Evolutionary conservation across 1,140 invertebrate genomes (phyloP).

Genomic region (Panulirus ornatus): DNA sequence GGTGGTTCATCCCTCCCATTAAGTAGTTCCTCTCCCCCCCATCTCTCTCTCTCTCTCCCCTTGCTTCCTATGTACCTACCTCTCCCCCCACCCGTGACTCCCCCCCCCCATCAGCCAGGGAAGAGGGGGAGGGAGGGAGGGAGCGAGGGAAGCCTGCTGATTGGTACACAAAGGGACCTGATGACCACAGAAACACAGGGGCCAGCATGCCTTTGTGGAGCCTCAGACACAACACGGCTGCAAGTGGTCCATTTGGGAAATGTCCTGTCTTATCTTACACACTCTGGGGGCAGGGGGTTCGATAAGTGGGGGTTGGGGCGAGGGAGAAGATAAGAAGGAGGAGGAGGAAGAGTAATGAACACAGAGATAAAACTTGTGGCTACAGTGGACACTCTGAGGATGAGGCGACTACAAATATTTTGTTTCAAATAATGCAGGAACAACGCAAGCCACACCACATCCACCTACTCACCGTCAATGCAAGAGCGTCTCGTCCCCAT

Average conservation of each 20-base stretch:
- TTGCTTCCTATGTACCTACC: not conserved
- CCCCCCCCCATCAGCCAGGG: not conserved
- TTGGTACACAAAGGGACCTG: conserved; percentile 46
- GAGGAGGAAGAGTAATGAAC: not conserved
- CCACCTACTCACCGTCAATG: too few relatives aligned
- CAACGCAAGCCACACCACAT: too few relatives aligned
- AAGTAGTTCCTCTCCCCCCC: not conserved
- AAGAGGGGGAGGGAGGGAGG: not conserved
- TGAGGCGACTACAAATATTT: too few relatives aligned
- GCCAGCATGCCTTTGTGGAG: conserved; percentile 21
- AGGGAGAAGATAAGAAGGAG: not conserved
- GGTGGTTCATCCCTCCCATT: too few relatives aligned
- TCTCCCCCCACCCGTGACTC: not conserved
- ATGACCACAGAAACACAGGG: conserved; percentile 46
- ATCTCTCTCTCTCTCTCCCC: not conserved
- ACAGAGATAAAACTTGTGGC: too few relatives aligned
- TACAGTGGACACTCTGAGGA: too few relatives aligned
- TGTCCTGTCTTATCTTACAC: conserved; percentile 45
- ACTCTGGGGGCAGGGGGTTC: not conserved
- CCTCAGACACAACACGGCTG: not conserved
- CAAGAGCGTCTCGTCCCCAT: too few relatives aligned
- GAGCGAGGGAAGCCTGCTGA: conserved; percentile 23
- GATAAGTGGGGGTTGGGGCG: not conserved
- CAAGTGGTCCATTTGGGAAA: conserved; percentile 39
- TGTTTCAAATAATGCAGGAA: too few relatives aligned